phyloP scores from a whole-genome alignment of 2,797 vertebrate genomes.

The Peromyscus melanophrys region DNA sequence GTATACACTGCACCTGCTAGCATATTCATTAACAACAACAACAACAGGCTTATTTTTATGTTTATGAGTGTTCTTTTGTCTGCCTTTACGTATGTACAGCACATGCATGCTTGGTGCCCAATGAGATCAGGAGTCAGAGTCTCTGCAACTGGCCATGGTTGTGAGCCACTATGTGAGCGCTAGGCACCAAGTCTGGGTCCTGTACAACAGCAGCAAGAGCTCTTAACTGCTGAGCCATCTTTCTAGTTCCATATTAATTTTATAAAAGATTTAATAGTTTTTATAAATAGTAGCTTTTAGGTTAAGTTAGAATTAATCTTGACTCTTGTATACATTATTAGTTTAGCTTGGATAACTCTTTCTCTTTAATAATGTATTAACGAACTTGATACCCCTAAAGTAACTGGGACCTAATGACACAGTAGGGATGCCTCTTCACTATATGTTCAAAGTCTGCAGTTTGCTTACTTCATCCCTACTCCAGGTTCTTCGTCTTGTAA shows the following conservation, averaged over 20 bases:
- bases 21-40: background rate
- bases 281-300: background rate
- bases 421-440: background rate
- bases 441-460: background rate
- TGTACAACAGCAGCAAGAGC: background rate
- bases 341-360: background rate
- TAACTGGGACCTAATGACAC: background rate
- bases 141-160: background rate
- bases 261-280: background rate
- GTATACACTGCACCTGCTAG: background rate
- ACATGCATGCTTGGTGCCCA: background rate
- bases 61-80: background rate
- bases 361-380: background rate
- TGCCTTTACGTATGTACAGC: background rate
- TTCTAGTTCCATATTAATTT: background rate
- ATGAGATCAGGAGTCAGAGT: background rate
- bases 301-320: background rate
- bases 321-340: background rate
- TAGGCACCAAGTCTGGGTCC: background rate
- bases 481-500: constrained; percentile 97
- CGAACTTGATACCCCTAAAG: background rate
- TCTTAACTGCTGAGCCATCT: background rate
- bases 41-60: background rate
- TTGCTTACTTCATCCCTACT: constrained; percentile 97
- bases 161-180: background rate